Base-by-base conservation (phyloP, 2,113 vertebrate genomes). In the Pangasianodon hypophthalmus region DNA sequence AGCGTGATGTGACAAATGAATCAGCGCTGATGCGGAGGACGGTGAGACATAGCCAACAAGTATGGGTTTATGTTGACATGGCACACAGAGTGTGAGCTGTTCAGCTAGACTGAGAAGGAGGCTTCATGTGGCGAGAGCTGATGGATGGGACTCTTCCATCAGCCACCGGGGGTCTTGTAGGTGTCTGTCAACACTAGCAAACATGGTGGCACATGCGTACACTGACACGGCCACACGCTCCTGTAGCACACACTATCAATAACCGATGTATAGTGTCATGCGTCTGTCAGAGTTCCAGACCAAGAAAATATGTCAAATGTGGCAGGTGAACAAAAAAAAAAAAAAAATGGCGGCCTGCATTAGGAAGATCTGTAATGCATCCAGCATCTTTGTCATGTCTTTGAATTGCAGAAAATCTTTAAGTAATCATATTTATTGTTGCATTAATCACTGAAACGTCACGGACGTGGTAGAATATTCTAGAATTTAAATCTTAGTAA, bases 121-220 rank as follows among this genome's bases (percentile, higher is more conserved):
- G 91, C 92, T 94, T 93, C 89, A 85, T 32, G 0, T 24, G 80
- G 46, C 89, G 88, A 85, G 90, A 84, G 92, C 94, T 96, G 95
- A 96, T 95, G 95, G 96, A 95, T 95, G 94, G 92, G 94, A 95
- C 93, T 92, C 92, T 93, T 93, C 94, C 94, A 94, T 93, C 94
- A 95, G 94, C 69, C 94, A 93, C 93, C 64, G 18, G 83, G 94
- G 95, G 94, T 94, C 94, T 94, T 95, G 95, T 96, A 94, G 92
- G 93, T 88, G 94, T 95, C 94, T 92, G 95, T 96, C 95, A 95
- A 92, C 94, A 94, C 94, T 93, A 94, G 92, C 88, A 46, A 89
- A 92, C 94, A 94, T 93, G 94, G 94, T 93, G 93, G 93, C 94
- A 94, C 94, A 92, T 90, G 93, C 94, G 92, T 92, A 92, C 91